Percentiles rank a stretch among this genome's conserved stretches.
Evolutionary conservation across 2,888 invertebrate genomes (phyloP).

Genomic region (Liopterus haemorrhoidalis): DNA sequence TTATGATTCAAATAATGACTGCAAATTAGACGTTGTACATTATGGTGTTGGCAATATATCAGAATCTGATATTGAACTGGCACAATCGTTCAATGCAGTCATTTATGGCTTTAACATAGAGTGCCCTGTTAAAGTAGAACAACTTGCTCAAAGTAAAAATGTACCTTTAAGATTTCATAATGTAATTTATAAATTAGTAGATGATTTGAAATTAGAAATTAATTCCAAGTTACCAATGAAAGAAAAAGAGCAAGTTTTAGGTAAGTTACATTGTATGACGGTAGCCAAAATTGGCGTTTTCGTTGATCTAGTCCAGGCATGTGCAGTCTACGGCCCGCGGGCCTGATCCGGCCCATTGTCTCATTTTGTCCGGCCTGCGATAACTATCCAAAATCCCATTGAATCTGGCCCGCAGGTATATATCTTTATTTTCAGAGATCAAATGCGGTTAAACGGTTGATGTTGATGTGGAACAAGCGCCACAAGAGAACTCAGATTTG

Average conservation of each 20-base stretch:
- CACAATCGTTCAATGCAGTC: slow-evolving; percentile 67
- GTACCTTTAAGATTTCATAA: slow-evolving; percentile 68
- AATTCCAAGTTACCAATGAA: slow-evolving; percentile 62
- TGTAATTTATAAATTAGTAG: slow-evolving; percentile 89
- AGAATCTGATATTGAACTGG: slow-evolving; percentile 77
- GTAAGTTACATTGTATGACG: slow-evolving; percentile 46
- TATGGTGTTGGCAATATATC: slow-evolving; percentile 85
- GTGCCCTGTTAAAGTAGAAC: slow-evolving; percentile 46
- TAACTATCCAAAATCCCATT: too few species aligned
- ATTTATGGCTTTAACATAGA: slow-evolving; percentile 87
- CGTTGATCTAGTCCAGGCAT: too few species aligned
- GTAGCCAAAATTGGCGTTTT: not conserved
- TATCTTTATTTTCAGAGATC: too few species aligned
- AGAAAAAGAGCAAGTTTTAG: slow-evolving; percentile 70
- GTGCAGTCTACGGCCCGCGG: too few species aligned
- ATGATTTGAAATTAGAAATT: slow-evolving; percentile 78
- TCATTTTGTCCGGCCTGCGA: too few species aligned
- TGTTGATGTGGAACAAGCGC: too few species aligned
- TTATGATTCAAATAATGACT: slow-evolving; percentile 66
- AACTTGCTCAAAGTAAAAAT: slow-evolving; percentile 49
- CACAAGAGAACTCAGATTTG: too few species aligned
- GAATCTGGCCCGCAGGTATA: too few species aligned
- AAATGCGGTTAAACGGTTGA: too few species aligned
- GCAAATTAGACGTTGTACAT: slow-evolving; percentile 77
- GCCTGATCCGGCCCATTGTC: too few species aligned